Conservation (phyloP, 1,140 invertebrate genomes). For the Musca domestica region DNA sequence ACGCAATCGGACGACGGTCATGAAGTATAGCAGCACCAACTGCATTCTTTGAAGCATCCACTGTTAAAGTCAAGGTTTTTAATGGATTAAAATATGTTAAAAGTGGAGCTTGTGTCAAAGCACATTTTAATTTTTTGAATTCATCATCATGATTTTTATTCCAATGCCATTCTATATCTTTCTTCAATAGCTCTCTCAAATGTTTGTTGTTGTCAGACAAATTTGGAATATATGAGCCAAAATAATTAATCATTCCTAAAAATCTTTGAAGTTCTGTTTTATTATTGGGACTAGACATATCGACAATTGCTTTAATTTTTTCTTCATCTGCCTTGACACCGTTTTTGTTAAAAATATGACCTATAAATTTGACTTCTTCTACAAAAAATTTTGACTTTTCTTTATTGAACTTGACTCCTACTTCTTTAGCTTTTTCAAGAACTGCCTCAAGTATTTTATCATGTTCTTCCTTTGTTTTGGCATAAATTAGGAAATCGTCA, state of each 20-base stretch:
- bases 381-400: constrained; percentile 27
- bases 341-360: constrained; percentile 23
- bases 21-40: constrained; percentile 48
- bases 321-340: constrained; percentile 31
- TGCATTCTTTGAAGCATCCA: constrained; percentile 46
- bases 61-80: constrained; percentile 37
- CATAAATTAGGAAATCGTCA: constrained; percentile 48
- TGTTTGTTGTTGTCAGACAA: constrained; percentile 30
- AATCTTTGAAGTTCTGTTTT: constrained; percentile 37
- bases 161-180: constrained; percentile 23
- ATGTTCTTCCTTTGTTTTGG: constrained; percentile 32
- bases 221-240: constrained; percentile 34
- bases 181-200: not conserved
- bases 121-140: constrained; percentile 36
- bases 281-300: constrained; percentile 37
- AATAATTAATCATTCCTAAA: constrained; percentile 38
- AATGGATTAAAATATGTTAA: constrained; percentile 43
- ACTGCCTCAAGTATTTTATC: constrained; percentile 39
- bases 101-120: constrained; percentile 42
- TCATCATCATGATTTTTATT: constrained; percentile 18
- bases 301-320: constrained; percentile 34
- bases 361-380: constrained; percentile 38
- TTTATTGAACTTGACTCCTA: constrained; percentile 21
- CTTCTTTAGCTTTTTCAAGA: constrained; percentile 30
- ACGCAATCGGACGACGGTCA: constrained; percentile 41